Evolutionary conservation across 2,888 invertebrate genomes (phyloP), one percentile per base, ranked within the genome.

Genomic region (Platycnemis pennipes): DNA sequence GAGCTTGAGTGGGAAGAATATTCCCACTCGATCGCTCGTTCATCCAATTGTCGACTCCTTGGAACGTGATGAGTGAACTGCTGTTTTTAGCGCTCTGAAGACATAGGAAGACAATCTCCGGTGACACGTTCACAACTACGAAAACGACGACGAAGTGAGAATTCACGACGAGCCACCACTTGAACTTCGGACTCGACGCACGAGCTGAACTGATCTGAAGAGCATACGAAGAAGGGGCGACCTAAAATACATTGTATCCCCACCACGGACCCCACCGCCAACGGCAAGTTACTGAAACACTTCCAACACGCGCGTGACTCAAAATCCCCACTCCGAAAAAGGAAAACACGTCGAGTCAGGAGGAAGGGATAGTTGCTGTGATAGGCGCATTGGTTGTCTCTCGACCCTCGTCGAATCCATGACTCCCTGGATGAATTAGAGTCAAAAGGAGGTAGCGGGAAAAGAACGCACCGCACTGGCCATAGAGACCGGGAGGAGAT

Each of bases 111-210:
- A 1, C 5, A 11, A 13, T 13, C 37, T 8, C 22, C 37, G 77
- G 11, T 77, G 77, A 77, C 77, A 77, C 77, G 77, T 77, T 77
- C 77, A 37, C 77, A 77, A n/a, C 77, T 11, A 37, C 16, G 77
- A 77, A 77, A 37, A 37, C 37, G 77, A 77, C 77, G 37, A 77
- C 77, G 77, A 77, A 77, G 77, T 31, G 37, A 37, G 31, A 77
- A 77, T 13, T 77, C 37, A 77, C 31, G 37, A 77, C 37, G 77
- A 77, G 2, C 56, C n/a, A 44, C 44, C n/a, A 44, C 63, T 91
- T 91, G 63, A 44, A 91, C 91, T 91, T 91, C 63, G 91, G 69
- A 91, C 91, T 56, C 63, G 22, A 26, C 63, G 63, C 1, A 63
- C 16, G 63, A 19, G 16, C 26, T 31, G n/a, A 49, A 56, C 53